These are phyloP conservation scores for Noctilio leporinus DNA, from an alignment of 2,113 vertebrate species.

Conservation along the genomic window DNA sequence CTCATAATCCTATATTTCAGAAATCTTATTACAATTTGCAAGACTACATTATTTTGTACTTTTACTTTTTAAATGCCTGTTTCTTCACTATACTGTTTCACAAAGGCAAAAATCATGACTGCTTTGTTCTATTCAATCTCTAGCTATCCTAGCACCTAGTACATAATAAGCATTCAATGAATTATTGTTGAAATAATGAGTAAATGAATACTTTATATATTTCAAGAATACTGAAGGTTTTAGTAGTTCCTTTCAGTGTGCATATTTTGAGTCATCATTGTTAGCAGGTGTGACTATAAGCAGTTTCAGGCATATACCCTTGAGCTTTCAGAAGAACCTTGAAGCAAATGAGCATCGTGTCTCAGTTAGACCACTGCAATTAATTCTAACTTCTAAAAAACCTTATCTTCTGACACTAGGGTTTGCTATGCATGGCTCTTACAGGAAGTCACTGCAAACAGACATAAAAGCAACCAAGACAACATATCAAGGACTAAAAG, in stretches of 20 bases:
- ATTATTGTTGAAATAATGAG: not conserved
- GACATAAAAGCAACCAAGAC: slow-evolving; percentile 7
- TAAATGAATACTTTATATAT: not conserved
- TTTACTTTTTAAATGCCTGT: not conserved
- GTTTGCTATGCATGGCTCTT: not conserved
- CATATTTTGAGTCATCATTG: not conserved
- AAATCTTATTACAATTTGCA: not conserved
- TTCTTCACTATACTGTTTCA: not conserved
- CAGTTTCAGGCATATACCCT: not conserved
- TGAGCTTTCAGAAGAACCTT: slow-evolving; percentile 22
- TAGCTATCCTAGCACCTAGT: not conserved
- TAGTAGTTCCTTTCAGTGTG: not conserved
- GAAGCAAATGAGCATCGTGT: not conserved
- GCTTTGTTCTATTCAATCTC: not conserved
- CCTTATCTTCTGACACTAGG: not conserved
- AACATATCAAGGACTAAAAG: slow-evolving; percentile 46
- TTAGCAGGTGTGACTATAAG: not conserved
- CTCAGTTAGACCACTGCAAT: not conserved
- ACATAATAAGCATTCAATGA: not conserved
- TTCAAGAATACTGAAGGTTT: not conserved
- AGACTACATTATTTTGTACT: not conserved
- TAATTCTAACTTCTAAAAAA: slow-evolving; percentile 40
- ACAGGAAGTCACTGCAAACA: not conserved
- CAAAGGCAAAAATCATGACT: not conserved
- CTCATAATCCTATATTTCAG: not conserved